phyloP scores from a whole-genome alignment of 2,888 invertebrate species.

The Synergus gifuensis region DNA sequence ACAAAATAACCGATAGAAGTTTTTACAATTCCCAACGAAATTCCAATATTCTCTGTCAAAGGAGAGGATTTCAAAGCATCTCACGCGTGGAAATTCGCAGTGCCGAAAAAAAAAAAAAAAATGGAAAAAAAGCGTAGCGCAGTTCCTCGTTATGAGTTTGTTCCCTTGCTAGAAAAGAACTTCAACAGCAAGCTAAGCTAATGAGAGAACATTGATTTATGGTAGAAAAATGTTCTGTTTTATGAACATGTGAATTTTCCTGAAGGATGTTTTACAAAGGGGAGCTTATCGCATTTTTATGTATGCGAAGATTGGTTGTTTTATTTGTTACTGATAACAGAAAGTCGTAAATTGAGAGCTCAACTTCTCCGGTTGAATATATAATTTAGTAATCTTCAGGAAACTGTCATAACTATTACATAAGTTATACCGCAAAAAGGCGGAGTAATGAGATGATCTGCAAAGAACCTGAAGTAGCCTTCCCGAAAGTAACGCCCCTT shows the following conservation, averaged over 20 bases:
- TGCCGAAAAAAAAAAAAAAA: neutral
- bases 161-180: neutral
- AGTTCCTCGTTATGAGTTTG: neutral
- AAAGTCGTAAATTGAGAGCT: neutral
- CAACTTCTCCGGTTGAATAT: neutral
- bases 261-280: neutral
- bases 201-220: neutral
- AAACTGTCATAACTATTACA: neutral
- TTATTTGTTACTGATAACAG: neutral
- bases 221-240: neutral
- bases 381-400: neutral
- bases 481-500: conserved; percentile 7
- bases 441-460: neutral
- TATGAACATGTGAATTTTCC: neutral
- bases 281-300: neutral
- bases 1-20: neutral
- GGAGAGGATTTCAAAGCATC: conserved; percentile 8
- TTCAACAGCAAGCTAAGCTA: neutral
- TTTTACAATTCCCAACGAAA: conserved; percentile 13
- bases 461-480: neutral
- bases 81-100: conserved; percentile 12
- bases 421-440: neutral
- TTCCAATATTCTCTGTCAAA: conserved; percentile 6
- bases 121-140: neutral
- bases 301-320: neutral